These are phyloP conservation scores for Candoia aspera DNA, from an alignment of 2,113 vertebrate species.

Conservation along the genomic window DNA sequence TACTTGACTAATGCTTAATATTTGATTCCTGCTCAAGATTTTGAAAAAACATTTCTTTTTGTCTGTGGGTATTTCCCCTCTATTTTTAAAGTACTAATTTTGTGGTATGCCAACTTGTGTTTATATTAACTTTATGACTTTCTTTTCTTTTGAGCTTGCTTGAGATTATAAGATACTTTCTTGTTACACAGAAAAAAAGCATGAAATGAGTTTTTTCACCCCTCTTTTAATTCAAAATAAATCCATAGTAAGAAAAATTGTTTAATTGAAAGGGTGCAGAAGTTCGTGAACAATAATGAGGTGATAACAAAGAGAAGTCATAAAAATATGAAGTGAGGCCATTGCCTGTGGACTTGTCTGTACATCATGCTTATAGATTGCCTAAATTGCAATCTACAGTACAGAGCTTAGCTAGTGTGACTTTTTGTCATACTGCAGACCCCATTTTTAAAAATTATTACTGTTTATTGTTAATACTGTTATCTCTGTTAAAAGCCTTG, in stretches of 20 bases:
- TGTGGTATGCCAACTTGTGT: not conserved
- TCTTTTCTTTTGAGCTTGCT: not conserved
- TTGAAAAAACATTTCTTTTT: slow-evolving; percentile 8
- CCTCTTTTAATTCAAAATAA: not conserved
- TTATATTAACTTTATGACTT: not conserved
- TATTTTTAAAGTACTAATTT: not conserved
- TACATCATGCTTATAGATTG: not conserved
- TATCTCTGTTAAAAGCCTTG: not conserved
- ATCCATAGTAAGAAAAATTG: not conserved
- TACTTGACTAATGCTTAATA: slow-evolving; percentile 30
- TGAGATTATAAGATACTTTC: not conserved
- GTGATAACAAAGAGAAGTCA: not conserved
- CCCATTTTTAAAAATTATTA: not conserved
- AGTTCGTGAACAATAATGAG: slow-evolving; percentile 11
- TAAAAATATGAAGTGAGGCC: too few relatives aligned
- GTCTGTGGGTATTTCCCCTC: slow-evolving; percentile 17
- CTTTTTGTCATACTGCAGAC: not conserved
- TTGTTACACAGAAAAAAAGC: not conserved
- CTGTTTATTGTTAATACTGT: slow-evolving; percentile 9
- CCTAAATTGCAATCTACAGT: not conserved
- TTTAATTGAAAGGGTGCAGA: not conserved
- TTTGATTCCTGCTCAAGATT: slow-evolving; percentile 43
- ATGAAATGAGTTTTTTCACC: not conserved
- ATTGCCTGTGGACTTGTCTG: not conserved
- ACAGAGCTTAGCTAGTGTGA: not conserved